Percentiles rank a stretch among this genome's conserved stretches.
Evolutionary conservation across 2,888 invertebrate species (phyloP).

Genomic region (Atethmia centrago): DNA sequence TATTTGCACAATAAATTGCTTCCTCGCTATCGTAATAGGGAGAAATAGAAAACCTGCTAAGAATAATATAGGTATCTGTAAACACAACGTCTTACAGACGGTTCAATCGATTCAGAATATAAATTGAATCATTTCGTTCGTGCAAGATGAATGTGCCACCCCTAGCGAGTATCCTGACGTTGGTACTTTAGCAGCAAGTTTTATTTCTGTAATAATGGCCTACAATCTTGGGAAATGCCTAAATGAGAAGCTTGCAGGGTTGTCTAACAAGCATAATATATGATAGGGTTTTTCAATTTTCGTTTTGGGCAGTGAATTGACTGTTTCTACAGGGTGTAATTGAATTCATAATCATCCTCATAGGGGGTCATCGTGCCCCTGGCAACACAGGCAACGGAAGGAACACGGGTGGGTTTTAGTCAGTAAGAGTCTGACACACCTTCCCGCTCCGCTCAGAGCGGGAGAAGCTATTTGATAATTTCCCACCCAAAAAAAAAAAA

Average conservation of each 20-base stretch:
- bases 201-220: constrained; percentile 50
- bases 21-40: not conserved
- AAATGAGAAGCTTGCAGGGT: constrained; percentile 33
- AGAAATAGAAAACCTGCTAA: not conserved
- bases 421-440: too few species aligned
- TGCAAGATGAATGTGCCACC: constrained; percentile 26
- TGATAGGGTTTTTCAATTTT: not conserved
- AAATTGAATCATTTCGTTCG: constrained; percentile 56
- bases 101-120: constrained; percentile 50
- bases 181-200: constrained; percentile 26
- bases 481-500: too few species aligned
- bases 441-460: too few species aligned
- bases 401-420: too few species aligned
- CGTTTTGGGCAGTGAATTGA: not conserved
- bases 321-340: too few species aligned
- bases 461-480: too few species aligned
- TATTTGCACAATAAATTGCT: constrained; percentile 21
- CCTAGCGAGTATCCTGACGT: constrained; percentile 22
- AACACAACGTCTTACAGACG: not conserved
- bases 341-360: too few species aligned
- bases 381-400: too few species aligned
- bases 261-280: constrained; percentile 11
- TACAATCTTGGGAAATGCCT: constrained; percentile 36
- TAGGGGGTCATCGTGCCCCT: too few species aligned
- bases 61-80: constrained; percentile 24